Evolutionary conservation across 2,113 vertebrate genomes (phyloP).

Genomic region (Pterocles orientalis): DNA sequence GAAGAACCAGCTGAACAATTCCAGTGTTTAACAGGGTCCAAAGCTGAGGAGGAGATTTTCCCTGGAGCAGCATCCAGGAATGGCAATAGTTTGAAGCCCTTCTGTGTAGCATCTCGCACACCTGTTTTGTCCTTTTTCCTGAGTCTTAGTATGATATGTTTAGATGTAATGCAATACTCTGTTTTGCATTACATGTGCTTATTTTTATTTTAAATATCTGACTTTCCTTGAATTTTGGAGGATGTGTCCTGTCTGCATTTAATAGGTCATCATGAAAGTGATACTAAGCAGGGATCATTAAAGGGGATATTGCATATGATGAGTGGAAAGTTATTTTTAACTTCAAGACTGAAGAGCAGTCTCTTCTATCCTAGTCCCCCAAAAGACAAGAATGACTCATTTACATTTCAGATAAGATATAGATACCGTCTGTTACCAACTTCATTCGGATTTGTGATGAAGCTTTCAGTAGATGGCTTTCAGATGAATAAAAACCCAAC

Average conservation of each 20-base stretch:
- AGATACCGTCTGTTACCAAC: slow-evolving; percentile 29
- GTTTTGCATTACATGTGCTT: fast-evolving
- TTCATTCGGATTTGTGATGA: slow-evolving; percentile 35
- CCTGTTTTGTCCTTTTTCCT: background rate
- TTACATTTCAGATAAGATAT: slow-evolving; percentile 45
- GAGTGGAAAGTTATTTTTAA: slow-evolving; percentile 45
- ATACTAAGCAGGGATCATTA: slow-evolving; percentile 2
- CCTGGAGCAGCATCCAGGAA: background rate
- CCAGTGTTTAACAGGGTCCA: background rate
- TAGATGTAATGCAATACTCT: background rate
- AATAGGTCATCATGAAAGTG: slow-evolving; percentile 10
- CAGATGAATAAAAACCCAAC: background rate
- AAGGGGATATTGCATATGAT: background rate
- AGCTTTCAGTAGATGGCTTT: background rate
- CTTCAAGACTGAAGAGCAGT: slow-evolving; percentile 22
- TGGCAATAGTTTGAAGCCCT: background rate
- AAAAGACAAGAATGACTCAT: slow-evolving; percentile 48
- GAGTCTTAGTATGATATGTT: background rate
- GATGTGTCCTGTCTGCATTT: background rate
- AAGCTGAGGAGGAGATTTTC: background rate
- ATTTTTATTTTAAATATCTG: background rate
- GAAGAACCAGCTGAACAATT: background rate
- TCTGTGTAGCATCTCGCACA: background rate
- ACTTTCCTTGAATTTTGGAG: background rate
- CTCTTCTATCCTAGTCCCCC: slow-evolving; percentile 17